Conservation (phyloP, 2,888 invertebrate species). For the Ichneumoninae sp. region DNA sequence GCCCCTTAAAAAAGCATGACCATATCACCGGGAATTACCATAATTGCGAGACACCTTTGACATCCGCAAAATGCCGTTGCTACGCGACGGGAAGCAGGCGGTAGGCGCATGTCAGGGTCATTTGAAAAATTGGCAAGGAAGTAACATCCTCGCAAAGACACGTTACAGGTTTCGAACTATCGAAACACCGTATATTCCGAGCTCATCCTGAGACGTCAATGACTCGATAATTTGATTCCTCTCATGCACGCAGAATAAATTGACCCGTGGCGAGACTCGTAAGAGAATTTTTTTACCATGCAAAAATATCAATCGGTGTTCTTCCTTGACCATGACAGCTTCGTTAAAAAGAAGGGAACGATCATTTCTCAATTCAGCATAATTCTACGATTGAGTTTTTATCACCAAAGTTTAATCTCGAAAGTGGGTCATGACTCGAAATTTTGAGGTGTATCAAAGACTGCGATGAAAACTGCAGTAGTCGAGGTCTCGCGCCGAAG, state of each 20-base stretch:
- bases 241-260: not conserved
- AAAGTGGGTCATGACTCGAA: not conserved
- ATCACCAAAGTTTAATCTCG: not conserved
- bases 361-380: not conserved
- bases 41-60: conserved; percentile 10
- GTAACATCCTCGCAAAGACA: not conserved
- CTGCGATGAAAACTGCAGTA: not conserved
- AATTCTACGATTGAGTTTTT: not conserved
- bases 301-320: not conserved
- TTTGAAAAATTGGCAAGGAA: conserved; percentile 1
- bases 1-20: not conserved
- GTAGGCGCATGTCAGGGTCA: conserved; percentile 17
- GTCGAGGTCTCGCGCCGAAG: not conserved
- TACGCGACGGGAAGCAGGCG: not conserved
- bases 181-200: not conserved
- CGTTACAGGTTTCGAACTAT: not conserved
- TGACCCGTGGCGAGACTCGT: too few species aligned
- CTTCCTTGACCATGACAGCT: not conserved
- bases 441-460: not conserved
- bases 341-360: not conserved
- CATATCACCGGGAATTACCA: not conserved
- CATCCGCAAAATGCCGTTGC: conserved; percentile 18
- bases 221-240: not conserved
- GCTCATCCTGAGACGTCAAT: not conserved
- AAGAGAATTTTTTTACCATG: not conserved